These are phyloP conservation scores for Dorcus hopei DNA, from an alignment of 2,888 invertebrate species.

Conservation along the genomic window DNA sequence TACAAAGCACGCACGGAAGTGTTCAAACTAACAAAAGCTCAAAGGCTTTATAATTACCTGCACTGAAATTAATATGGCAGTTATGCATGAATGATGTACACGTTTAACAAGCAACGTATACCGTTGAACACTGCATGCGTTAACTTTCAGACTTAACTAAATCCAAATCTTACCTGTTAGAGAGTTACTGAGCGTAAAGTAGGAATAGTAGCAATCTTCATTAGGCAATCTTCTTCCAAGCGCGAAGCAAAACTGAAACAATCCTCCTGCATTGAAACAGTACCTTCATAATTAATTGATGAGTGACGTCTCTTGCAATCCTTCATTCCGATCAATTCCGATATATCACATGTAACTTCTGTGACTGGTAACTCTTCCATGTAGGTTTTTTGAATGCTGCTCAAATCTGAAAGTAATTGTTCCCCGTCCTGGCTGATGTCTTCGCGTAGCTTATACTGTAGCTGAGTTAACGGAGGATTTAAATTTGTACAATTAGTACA, in stretches of 20 bases:
- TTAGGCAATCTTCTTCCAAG: conserved; percentile 42
- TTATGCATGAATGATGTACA: conserved; percentile 18
- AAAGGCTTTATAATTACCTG: conserved; percentile 28
- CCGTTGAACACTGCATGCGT: conserved; percentile 24
- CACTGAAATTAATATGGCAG: conserved; percentile 50
- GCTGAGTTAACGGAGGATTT: conserved; percentile 30
- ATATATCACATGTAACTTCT: conserved; percentile 37
- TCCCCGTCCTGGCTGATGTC: conserved; percentile 61
- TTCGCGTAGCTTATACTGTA: conserved; percentile 45
- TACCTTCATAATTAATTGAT: conserved; percentile 26
- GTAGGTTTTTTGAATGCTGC: conserved; percentile 45
- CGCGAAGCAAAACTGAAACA: conserved; percentile 55
- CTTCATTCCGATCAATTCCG: conserved; percentile 36
- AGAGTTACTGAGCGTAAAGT: conserved; percentile 44
- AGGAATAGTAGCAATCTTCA: conserved; percentile 42
- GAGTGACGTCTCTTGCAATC: conserved; percentile 33
- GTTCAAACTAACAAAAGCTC: conserved; percentile 13
- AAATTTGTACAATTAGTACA: conserved; percentile 42
- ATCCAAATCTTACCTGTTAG: conserved; percentile 29
- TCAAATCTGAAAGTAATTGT: conserved; percentile 59
- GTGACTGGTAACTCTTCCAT: conserved; percentile 30
- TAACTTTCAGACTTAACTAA: conserved; percentile 21
- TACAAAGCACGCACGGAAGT: conserved; percentile 12
- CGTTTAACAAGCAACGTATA: conserved; percentile 16
- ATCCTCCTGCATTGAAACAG: conserved; percentile 36